These are phyloP conservation scores for Scaptomyza cyrtandrae DNA, from an alignment of 2,888 invertebrate species.

Conservation along the genomic window DNA sequence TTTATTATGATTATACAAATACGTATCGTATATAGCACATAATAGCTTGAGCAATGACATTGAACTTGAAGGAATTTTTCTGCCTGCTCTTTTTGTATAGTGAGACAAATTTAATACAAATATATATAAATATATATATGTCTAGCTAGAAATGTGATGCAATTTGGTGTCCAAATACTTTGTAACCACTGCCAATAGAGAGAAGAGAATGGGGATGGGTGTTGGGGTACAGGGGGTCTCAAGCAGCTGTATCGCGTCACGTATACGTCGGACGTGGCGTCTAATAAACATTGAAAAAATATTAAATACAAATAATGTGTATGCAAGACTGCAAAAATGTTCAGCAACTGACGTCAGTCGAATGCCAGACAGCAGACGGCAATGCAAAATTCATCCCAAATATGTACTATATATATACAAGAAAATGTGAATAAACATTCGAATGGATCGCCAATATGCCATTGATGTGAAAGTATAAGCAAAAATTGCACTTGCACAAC, in stretches of 20 bases:
- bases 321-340: slow-evolving; percentile 12
- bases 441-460: slow-evolving; percentile 30
- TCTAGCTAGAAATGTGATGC: slow-evolving; percentile 28
- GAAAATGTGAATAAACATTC: slow-evolving; percentile 37
- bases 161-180: slow-evolving; percentile 30
- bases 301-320: not conserved
- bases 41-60: slow-evolving; percentile 53
- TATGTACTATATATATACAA: slow-evolving; percentile 9
- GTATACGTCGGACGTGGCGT: slow-evolving; percentile 17
- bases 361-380: slow-evolving; percentile 51
- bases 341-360: slow-evolving; percentile 60
- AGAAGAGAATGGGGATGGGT: no score
- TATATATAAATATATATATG: not conserved
- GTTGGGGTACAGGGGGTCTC: not conserved
- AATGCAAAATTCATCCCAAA: slow-evolving; percentile 29
- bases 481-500: not conserved
- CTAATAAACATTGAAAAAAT: not conserved
- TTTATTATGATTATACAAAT: slow-evolving; percentile 50
- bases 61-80: slow-evolving; percentile 65
- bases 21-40: slow-evolving; percentile 11
- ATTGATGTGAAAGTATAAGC: not conserved
- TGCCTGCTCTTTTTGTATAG: not conserved
- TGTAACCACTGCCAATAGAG: slow-evolving; percentile 32
- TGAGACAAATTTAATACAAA: not conserved
- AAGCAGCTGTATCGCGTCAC: slow-evolving; percentile 51